A percentile compares a stretch with the other conserved stretches of the same genome.
phyloP scores from a whole-genome alignment of 2,113 vertebrate species.

The Anguilla japonica region DNA sequence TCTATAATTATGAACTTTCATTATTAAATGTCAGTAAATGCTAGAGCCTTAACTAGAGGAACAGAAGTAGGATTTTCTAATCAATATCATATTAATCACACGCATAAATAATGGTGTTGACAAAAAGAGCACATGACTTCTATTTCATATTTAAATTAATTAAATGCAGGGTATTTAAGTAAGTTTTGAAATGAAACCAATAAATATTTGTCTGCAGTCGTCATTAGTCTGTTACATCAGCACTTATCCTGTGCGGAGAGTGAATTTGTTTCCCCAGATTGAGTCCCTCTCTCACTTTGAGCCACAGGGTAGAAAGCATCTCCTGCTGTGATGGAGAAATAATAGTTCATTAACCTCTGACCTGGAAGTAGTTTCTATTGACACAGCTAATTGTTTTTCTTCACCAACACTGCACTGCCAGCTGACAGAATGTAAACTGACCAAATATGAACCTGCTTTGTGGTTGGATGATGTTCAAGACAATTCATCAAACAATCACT shows the following conservation, averaged over 20 bases:
- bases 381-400: slow-evolving; percentile 48
- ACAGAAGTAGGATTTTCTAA: background rate
- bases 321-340: slow-evolving; percentile 68
- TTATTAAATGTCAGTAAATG: background rate
- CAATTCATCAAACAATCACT: slow-evolving; percentile 40
- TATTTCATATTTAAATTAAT: background rate
- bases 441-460: slow-evolving; percentile 57
- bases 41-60: background rate
- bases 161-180: slow-evolving; percentile 8
- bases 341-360: slow-evolving; percentile 77
- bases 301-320: slow-evolving; percentile 59
- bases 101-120: background rate
- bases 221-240: slow-evolving; percentile 51
- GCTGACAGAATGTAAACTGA: slow-evolving; percentile 49
- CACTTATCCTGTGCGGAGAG: slow-evolving; percentile 53
- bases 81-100: background rate
- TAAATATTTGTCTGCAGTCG: slow-evolving; percentile 66
- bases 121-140: background rate
- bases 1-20: background rate
- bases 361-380: slow-evolving; percentile 59
- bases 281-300: slow-evolving; percentile 63
- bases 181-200: slow-evolving; percentile 51
- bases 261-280: slow-evolving; percentile 63
- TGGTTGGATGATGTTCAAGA: slow-evolving; percentile 46
- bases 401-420: slow-evolving; percentile 29